phyloP scores from a whole-genome alignment of 1,140 invertebrate genomes.

The Phenacoccus solenopsis region DNA sequence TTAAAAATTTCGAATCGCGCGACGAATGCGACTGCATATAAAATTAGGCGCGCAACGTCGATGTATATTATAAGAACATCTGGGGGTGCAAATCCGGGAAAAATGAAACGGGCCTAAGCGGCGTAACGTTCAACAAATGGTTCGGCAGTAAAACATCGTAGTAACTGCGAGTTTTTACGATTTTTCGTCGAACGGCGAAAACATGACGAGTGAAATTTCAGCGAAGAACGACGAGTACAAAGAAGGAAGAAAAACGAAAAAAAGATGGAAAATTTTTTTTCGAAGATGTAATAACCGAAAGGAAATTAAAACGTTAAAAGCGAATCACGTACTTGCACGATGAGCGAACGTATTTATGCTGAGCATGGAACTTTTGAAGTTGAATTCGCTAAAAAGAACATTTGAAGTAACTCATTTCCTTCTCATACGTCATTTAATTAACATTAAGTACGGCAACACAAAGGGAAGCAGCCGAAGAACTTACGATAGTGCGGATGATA shows the following conservation, averaged over 20 bases:
- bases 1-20: no score
- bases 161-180: no score
- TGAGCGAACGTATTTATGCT: constrained; percentile 3
- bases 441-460: neutral
- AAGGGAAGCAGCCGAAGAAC: neutral
- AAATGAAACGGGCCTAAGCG: no score
- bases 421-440: constrained; percentile 3
- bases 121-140: no score
- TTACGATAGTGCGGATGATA: neutral
- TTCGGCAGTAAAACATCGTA: no score
- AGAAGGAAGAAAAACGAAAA: neutral
- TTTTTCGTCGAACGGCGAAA: no score
- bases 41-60: no score
- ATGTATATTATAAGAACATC: no score
- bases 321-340: neutral
- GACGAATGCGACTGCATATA: no score
- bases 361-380: neutral
- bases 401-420: constrained; percentile 2
- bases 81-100: no score
- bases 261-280: no score
- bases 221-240: neutral
- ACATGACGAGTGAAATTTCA: no score
- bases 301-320: neutral
- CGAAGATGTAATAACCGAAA: neutral
- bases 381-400: neutral